A percentile compares a stretch with the other conserved stretches of the same genome.
These are phyloP conservation scores for Platycercus adscitus DNA, from an alignment of 2,113 vertebrate species.

Conservation along the genomic window DNA sequence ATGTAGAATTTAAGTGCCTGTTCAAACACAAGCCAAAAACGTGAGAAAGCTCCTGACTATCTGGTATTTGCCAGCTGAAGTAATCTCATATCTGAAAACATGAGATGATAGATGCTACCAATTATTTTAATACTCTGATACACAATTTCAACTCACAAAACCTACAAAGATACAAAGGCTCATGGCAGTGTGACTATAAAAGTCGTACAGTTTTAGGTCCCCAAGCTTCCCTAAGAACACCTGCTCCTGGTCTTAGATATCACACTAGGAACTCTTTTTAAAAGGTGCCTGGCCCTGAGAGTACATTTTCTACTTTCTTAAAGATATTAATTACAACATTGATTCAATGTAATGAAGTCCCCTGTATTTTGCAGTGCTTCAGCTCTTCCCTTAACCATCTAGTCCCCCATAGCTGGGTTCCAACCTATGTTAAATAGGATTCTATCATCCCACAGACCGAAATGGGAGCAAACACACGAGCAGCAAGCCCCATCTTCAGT, in stretches of 20 bases:
- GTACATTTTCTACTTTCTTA: background rate
- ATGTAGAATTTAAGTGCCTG: background rate
- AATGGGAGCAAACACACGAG: background rate
- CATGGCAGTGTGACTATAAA: rapidly evolving
- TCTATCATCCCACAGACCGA: background rate
- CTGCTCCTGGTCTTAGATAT: background rate
- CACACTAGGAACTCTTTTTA: background rate
- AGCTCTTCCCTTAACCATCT: background rate
- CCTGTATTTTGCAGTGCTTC: background rate
- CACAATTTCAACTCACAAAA: background rate
- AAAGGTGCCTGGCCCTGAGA: background rate
- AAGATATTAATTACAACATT: background rate
- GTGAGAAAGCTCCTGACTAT: background rate
- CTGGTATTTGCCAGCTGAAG: background rate
- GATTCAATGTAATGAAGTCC: background rate
- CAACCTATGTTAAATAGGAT: background rate
- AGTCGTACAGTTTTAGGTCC: background rate
- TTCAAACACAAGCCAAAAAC: background rate
- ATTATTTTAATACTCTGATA: background rate
- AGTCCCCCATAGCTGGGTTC: rapidly evolving
- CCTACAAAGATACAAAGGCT: background rate
- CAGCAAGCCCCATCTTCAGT: background rate
- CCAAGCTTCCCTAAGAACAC: background rate
- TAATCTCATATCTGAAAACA: background rate
- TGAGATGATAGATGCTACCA: background rate